A percentile compares a stretch with the other conserved stretches of the same genome.
Conservation (phyloP, 2,113 vertebrate species). For the Mustelus asterias region DNA sequence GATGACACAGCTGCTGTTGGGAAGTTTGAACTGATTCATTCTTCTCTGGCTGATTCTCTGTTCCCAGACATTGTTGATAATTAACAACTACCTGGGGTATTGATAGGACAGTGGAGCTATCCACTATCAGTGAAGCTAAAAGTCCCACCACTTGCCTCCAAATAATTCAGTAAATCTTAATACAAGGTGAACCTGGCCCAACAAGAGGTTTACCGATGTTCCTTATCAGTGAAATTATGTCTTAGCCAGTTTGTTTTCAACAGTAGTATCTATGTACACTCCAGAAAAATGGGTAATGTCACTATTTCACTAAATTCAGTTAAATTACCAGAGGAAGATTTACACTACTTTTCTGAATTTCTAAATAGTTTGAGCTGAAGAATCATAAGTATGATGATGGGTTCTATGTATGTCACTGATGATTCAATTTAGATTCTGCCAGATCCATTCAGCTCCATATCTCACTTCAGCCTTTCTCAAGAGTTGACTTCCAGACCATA, state of each 20-base stretch:
- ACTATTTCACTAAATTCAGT: background rate
- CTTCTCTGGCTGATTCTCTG: background rate
- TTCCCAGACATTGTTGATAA: background rate
- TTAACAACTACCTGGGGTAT: background rate
- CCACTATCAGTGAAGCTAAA: background rate
- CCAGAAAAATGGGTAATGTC: background rate
- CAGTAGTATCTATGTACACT: background rate
- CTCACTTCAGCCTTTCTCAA: background rate
- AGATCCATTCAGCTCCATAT: background rate
- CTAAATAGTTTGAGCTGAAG: background rate
- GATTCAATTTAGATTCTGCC: background rate
- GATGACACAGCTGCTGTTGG: background rate
- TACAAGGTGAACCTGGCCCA: background rate
- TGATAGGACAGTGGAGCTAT: background rate
- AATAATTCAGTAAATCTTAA: background rate
- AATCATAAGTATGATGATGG: background rate
- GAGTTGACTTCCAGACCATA: background rate
- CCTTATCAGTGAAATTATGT: background rate
- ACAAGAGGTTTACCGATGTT: background rate
- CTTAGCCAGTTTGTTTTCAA: background rate
- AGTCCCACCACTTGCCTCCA: background rate
- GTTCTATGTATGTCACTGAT: background rate
- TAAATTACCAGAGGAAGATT: background rate
- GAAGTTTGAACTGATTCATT: background rate
- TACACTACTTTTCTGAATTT: background rate